phyloP scores from a whole-genome alignment of 2,797 vertebrate genomes.

The Pseudomugil tenellus region DNA sequence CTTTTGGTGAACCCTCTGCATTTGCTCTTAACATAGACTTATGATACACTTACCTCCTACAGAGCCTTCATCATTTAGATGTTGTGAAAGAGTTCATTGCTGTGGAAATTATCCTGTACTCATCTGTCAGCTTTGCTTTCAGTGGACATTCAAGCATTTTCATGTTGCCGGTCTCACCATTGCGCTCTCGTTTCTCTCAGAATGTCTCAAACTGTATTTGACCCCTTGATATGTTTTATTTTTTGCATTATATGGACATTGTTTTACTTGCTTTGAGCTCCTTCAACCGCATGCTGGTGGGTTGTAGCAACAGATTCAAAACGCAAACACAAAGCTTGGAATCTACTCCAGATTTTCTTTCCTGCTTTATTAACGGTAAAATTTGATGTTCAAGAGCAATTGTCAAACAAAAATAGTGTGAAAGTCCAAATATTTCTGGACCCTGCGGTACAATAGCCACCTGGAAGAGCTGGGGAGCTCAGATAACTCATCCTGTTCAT shows the following conservation, averaged over 20 bases:
- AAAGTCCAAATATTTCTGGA: background rate
- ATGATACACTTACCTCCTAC: background rate
- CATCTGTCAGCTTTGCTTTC: background rate
- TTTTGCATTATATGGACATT: background rate
- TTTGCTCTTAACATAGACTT: background rate
- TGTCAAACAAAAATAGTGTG: background rate
- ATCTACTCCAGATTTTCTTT: no score
- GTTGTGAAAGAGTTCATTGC: background rate
- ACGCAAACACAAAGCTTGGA: background rate
- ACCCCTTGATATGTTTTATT: background rate
- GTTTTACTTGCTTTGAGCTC: background rate
- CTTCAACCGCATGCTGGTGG: background rate
- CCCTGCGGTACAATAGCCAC: constrained; percentile 13
- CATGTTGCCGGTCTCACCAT: background rate
- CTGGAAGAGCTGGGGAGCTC: constrained; percentile 49
- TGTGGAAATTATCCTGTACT: background rate
- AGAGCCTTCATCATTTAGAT: background rate
- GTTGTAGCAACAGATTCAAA: background rate
- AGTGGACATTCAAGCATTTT: background rate
- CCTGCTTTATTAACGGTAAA: background rate
- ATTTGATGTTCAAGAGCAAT: no score
- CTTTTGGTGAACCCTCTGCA: background rate
- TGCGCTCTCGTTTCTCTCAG: background rate
- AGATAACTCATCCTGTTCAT: constrained; percentile 45
- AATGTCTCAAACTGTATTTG: background rate